Evolutionary conservation across 2,888 invertebrate species (phyloP), one percentile per base, ranked within the genome.

Genomic region (Leptinotarsa peninsularis): DNA sequence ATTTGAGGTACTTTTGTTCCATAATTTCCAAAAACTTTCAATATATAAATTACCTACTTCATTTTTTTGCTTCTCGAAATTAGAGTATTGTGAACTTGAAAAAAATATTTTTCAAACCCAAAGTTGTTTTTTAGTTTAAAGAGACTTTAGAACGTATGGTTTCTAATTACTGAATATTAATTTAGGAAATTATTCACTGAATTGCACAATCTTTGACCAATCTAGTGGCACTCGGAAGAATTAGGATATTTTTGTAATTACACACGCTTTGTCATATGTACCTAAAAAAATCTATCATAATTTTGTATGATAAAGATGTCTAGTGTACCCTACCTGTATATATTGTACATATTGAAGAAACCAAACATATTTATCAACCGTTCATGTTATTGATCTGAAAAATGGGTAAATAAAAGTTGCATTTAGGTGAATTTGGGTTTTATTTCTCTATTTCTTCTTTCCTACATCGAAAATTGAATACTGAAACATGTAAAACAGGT

Each of bases 131-230:
- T 43, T 3, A 43, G 43, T 43, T 43, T 3, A 4, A 17, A 69
- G 58, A 70, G 21, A 58, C 33, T 21, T 58, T 70, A 49, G 60
- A 58, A 49, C 58, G 18, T 10, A 5, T 43, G 43, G 10, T 69
- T 60, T 49, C 33, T 33, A 43, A 63, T 33, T 63, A 43, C 63
- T 58, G 23, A 49, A 49, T 70, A 23, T 70, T 70, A 7, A n/a
- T 70, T 58, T 58, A 49, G 23, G 21, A 23, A 69, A 56, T 56
- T 33, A 56, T 69, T 17, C 43, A 21, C 56, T 70, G 70, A 77
- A 78, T 79, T 80, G 83, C 84, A 83, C 83, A 81, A 79, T 82
- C 84, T 84, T 78, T 84, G 85, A 85, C 85, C 85, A 85, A 85
- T 84, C 79, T 84, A 84, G 84, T 82, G 81, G 84, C 84, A 83